Conservation (phyloP, 2,113 vertebrate genomes). For the Nematolebias whitei region DNA sequence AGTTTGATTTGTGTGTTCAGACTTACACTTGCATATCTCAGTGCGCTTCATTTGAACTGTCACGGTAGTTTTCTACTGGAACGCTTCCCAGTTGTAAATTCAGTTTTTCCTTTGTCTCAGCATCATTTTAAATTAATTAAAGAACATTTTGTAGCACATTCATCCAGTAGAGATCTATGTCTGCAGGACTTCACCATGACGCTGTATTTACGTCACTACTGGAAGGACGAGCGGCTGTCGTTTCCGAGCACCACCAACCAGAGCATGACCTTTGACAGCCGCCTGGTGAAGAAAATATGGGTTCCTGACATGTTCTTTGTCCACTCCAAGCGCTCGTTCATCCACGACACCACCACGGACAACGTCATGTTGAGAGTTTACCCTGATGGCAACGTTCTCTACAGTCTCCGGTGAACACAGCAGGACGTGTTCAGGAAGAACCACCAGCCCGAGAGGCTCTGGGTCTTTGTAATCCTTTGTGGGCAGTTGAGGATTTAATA, state of each 20-base stretch:
- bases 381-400: slow-evolving; percentile 95
- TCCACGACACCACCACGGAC: slow-evolving; percentile 96
- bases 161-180: neutral
- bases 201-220: slow-evolving; percentile 94
- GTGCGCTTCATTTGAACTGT: no score
- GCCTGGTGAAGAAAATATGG: slow-evolving; percentile 98
- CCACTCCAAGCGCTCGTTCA: slow-evolving; percentile 97
- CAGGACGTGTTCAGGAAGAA: neutral
- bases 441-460: neutral
- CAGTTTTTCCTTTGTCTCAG: no score
- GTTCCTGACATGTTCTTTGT: slow-evolving; percentile 99
- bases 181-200: slow-evolving; percentile 97
- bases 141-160: neutral
- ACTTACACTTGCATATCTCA: no score
- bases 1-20: no score
- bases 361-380: slow-evolving; percentile 97
- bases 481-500: no score
- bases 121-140: no score
- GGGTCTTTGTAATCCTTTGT: neutral
- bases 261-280: slow-evolving; percentile 97
- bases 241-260: slow-evolving; percentile 96
- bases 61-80: no score
- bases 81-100: no score
- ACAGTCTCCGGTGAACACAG: slow-evolving; percentile 90
- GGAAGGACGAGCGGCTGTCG: slow-evolving; percentile 93